Evolutionary conservation across 2,888 invertebrate species (phyloP).

Genomic region (Calephelis perditalis): DNA sequence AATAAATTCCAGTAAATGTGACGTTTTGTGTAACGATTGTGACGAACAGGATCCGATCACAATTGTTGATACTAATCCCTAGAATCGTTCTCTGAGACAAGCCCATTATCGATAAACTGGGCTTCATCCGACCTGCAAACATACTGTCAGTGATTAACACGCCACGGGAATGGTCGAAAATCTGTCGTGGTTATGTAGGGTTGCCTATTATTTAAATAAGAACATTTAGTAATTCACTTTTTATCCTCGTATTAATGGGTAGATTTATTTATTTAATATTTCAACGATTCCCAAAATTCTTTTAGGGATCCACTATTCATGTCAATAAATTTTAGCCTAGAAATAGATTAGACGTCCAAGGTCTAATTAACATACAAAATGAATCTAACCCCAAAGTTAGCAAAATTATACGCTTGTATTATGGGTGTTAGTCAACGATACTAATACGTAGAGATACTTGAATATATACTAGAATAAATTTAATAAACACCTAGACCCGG

Average conservation of each 20-base stretch:
- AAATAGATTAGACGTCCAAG: not conserved
- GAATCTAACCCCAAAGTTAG: too few relatives aligned
- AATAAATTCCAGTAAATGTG: not conserved
- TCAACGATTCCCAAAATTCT: too few relatives aligned
- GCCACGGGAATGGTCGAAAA: conserved; percentile 36
- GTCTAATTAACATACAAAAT: too few relatives aligned
- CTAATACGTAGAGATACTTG: too few relatives aligned
- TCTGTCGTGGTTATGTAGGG: conserved; percentile 33
- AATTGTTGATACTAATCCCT: conserved; percentile 31
- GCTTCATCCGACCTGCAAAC: conserved; percentile 48
- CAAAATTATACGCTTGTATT: too few relatives aligned
- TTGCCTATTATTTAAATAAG: conserved; percentile 14
- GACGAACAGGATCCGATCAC: conserved; percentile 6
- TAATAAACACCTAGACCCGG: too few relatives aligned
- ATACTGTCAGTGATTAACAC: conserved; percentile 49
- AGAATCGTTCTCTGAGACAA: conserved; percentile 30
- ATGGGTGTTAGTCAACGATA: too few relatives aligned
- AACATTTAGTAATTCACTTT: too few relatives aligned
- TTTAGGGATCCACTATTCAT: too few relatives aligned
- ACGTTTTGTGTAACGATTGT: conserved; percentile 1
- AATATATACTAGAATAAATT: too few relatives aligned
- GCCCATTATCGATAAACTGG: conserved; percentile 42
- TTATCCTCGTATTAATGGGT: not conserved
- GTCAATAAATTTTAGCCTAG: not conserved
- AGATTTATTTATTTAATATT: too few relatives aligned